Evolutionary conservation across 2,797 vertebrate species (phyloP), one percentile per base, ranked within the genome.

Genomic region (Alcedo atthis): DNA sequence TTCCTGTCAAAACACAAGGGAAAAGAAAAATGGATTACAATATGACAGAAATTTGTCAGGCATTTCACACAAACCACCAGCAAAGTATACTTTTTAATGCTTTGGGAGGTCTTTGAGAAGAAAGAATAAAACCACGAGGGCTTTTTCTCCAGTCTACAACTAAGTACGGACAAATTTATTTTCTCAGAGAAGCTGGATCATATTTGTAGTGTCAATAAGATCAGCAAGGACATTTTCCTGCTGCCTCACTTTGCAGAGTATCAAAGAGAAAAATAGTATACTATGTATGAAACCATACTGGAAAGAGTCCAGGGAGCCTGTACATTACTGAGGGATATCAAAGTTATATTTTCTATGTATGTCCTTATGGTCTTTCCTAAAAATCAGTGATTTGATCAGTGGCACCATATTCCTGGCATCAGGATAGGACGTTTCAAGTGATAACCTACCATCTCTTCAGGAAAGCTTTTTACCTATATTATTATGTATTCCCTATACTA

Each of bases 171-270:
- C 32, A 74, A 76, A 84, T 69, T 12, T 54, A 18, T 83, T 95
- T 92, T 90, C 43, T 91, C 32, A 75, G 59, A 87, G 59, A 91
- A 92, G 43, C 48, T 79, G 77, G 35, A n/a, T 81, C 0, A 0
- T 51, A 59, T 86, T 91, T 94, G 54, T 49, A 75, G 10, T 53
- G 48, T 91, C 87, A 93, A 6, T 94, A 95, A 89, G 92, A 93
- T 85, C 59, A 93, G 32, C 35, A 79, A 66, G 51, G 63, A 84
- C 62, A 45, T 35, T 70, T 84, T 87, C 61, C 45, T 92, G 40
- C 83, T 90, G 83, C 84, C 81, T 94, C 20, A 9, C 28, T 73
- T 86, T 88, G 81, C 81, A 63, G 81, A 88, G 33, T 32, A 32
- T 74, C 53, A 73, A 55, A 55, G 20, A 85, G 40, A 61, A 75